Evolutionary conservation across 2,113 vertebrate species (phyloP).

Genomic region (Muntiacus muntjak): DNA sequence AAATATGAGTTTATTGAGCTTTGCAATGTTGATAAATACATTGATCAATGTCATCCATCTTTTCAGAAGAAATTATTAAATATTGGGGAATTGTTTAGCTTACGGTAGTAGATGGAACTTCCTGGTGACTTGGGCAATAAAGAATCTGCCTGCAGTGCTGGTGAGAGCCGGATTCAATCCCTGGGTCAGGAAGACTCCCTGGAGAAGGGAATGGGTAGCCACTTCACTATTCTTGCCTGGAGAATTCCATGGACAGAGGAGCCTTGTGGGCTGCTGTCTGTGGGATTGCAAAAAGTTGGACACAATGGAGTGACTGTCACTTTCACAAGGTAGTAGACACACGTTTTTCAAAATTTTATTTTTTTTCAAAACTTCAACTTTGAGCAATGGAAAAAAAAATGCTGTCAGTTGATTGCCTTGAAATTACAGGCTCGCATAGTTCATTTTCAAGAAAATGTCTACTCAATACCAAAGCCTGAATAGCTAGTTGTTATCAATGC

Average conservation of each 20-base stretch:
- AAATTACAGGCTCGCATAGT: background rate
- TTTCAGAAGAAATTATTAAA: background rate
- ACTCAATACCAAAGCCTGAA: background rate
- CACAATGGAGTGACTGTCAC: background rate
- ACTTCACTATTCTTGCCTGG: background rate
- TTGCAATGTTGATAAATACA: background rate
- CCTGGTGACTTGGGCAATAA: background rate
- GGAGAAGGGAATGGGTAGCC: background rate
- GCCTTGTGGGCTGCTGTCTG: background rate
- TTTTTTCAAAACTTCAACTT: background rate
- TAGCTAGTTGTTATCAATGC: background rate
- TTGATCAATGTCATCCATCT: background rate
- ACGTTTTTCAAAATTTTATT: background rate
- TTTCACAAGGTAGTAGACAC: background rate
- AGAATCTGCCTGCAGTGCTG: background rate
- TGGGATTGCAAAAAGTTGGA: background rate
- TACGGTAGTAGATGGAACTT: background rate
- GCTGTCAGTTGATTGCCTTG: background rate
- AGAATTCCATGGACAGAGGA: background rate
- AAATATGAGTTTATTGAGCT: background rate
- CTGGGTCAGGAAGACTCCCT: background rate
- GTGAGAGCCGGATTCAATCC: background rate
- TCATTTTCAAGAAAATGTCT: background rate
- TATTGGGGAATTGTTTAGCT: background rate
- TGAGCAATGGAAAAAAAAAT: background rate